These are phyloP conservation scores for Ailurus styani DNA, from an alignment of 2,113 vertebrate genomes.

Conservation along the genomic window DNA sequence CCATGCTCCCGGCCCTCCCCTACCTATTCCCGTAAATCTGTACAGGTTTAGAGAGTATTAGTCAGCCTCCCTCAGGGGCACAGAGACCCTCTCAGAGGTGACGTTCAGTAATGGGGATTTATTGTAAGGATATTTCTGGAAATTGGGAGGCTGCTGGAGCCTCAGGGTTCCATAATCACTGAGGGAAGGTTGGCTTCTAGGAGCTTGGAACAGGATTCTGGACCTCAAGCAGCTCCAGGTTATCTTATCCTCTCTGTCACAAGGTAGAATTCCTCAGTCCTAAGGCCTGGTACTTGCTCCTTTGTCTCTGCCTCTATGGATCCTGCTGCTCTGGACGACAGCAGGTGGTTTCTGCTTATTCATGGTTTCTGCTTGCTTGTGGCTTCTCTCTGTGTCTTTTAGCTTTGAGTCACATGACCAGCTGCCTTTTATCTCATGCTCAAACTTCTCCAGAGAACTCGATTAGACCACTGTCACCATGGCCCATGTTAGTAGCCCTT, in stretches of 20 bases:
- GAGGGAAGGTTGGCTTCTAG: background rate
- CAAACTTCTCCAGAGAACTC: background rate
- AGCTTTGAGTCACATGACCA: background rate
- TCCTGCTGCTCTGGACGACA: background rate
- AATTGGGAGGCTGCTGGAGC: background rate
- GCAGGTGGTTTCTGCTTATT: background rate
- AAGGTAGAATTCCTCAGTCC: fast-evolving
- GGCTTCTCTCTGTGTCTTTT: background rate
- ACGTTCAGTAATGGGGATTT: background rate
- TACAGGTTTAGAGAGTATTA: background rate
- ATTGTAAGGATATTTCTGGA: slow-evolving; percentile 20
- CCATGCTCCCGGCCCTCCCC: background rate
- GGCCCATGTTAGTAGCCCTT: background rate
- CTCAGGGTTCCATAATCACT: background rate
- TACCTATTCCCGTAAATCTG: too few relatives aligned
- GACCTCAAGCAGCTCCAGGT: background rate
- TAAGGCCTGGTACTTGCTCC: fast-evolving
- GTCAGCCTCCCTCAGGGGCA: background rate
- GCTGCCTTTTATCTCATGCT: background rate
- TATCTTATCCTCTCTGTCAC: background rate
- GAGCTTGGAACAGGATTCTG: background rate
- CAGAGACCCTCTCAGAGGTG: background rate
- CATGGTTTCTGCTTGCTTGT: background rate
- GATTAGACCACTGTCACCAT: background rate
- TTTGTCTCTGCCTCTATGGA: background rate